Evolutionary conservation across 53 echinoderm and acorn worm genomes (phyloP).

Genomic region (Arbacia lixula): DNA sequence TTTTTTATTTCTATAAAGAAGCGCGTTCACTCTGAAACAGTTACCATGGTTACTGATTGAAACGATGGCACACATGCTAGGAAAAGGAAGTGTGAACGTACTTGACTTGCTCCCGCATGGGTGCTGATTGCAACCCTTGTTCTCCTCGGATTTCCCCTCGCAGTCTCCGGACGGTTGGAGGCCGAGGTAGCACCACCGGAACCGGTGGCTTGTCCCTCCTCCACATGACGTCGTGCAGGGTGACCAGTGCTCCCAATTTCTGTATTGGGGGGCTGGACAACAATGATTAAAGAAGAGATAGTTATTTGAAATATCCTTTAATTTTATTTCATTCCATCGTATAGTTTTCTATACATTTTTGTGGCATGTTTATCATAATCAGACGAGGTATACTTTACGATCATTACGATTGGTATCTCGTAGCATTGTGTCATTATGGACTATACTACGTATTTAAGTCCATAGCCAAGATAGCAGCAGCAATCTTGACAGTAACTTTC

Average conservation of each 20-base stretch:
- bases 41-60: neutral
- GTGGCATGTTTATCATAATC: too few species aligned
- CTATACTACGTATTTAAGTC: too few species aligned
- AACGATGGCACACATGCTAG: neutral
- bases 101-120: neutral
- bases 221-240: conserved; percentile 21
- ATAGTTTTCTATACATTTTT: too few species aligned
- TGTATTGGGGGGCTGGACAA: neutral
- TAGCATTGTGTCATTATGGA: too few species aligned
- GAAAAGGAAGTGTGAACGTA: neutral
- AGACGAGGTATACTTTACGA: too few species aligned
- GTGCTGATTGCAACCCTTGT: neutral
- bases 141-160: neutral
- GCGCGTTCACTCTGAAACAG: neutral
- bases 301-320: too few species aligned
- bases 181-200: neutral
- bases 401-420: too few species aligned
- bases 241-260: neutral
- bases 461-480: too few species aligned
- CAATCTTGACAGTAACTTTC: too few species aligned
- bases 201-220: neutral
- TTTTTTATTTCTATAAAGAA: too few species aligned
- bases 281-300: too few species aligned
- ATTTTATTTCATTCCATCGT: too few species aligned
- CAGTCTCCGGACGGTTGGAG: neutral